Percentiles rank a stretch among this genome's conserved stretches.
Conservation (phyloP, 1,140 invertebrate genomes). For the Bombus waltoni region DNA sequence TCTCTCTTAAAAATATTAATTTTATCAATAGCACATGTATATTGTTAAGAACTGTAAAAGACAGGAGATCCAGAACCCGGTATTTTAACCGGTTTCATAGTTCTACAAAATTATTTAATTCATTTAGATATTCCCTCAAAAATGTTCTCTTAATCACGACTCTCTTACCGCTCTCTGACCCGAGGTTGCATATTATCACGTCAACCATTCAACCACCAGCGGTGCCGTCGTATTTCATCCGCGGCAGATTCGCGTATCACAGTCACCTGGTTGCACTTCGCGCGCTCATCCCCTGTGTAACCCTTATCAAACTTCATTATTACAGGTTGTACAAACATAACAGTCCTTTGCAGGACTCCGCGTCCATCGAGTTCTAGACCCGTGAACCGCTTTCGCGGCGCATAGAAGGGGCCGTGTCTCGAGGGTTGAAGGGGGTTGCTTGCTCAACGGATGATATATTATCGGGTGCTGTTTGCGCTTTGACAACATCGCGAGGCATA, state of each 20-base stretch:
- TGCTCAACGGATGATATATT: slow-evolving; percentile 82
- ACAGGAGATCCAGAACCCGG: too few relatives aligned
- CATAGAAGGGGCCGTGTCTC: slow-evolving; percentile 5
- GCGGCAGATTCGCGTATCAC: slow-evolving; percentile 14
- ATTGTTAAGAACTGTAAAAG: too few relatives aligned
- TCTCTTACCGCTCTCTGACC: not conserved
- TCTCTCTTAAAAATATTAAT: too few relatives aligned
- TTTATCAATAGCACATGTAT: too few relatives aligned
- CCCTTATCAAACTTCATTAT: slow-evolving; percentile 31
- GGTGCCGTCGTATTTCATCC: slow-evolving; percentile 11
- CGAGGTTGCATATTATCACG: not conserved
- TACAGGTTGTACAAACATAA: slow-evolving; percentile 42
- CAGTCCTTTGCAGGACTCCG: slow-evolving; percentile 1
- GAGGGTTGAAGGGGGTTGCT: slow-evolving; percentile 65
- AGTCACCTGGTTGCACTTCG: slow-evolving; percentile 20
- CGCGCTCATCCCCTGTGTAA: not conserved
- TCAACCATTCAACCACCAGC: not conserved
- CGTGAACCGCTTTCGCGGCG: slow-evolving; percentile 13
- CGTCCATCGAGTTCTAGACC: not conserved
- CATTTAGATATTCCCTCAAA: not conserved
- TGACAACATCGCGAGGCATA: slow-evolving; percentile 83
- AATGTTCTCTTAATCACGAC: not conserved
- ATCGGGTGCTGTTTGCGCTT: slow-evolving; percentile 83
- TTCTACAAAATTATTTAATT: not conserved
- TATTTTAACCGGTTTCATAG: too few relatives aligned